Evolutionary conservation across 2,113 vertebrate species (phyloP).

Genomic region (Rhipidura dahli): DNA sequence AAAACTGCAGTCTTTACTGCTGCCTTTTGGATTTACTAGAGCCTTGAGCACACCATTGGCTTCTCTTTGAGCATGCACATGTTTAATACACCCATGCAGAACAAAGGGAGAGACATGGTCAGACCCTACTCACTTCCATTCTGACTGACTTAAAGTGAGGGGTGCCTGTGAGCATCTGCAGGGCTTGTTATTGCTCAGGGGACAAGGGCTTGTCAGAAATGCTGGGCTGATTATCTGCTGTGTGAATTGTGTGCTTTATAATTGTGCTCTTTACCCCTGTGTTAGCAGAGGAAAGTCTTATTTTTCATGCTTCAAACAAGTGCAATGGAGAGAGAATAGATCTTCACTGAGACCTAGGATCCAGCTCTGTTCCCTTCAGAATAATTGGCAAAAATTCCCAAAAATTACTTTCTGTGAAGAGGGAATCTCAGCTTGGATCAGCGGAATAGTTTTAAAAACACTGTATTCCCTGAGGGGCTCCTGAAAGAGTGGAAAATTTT

Average conservation of each 20-base stretch:
- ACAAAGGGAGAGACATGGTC: not conserved
- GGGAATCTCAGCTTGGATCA: not conserved
- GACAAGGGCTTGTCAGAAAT: not conserved
- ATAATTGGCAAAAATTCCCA: not conserved
- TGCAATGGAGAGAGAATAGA: not conserved
- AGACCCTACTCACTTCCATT: not conserved
- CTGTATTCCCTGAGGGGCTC: not conserved
- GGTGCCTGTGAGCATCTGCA: not conserved
- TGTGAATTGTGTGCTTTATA: not conserved
- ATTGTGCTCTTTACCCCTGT: not conserved
- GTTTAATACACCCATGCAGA: not conserved
- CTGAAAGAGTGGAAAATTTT: not conserved
- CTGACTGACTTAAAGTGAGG: not conserved
- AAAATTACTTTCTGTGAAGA: not conserved
- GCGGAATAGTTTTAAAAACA: not conserved
- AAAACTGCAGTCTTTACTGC: not conserved
- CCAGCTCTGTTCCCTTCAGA: not conserved
- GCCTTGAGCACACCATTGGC: not conserved
- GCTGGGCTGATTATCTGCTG: not conserved
- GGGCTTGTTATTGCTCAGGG: not conserved
- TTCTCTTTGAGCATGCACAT: not conserved
- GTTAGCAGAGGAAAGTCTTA: not conserved
- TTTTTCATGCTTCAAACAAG: not conserved
- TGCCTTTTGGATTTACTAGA: conserved; percentile 3
- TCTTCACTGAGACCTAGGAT: not conserved